phyloP scores from a whole-genome alignment of 1,140 invertebrate genomes.

The Diuraphis noxia region DNA sequence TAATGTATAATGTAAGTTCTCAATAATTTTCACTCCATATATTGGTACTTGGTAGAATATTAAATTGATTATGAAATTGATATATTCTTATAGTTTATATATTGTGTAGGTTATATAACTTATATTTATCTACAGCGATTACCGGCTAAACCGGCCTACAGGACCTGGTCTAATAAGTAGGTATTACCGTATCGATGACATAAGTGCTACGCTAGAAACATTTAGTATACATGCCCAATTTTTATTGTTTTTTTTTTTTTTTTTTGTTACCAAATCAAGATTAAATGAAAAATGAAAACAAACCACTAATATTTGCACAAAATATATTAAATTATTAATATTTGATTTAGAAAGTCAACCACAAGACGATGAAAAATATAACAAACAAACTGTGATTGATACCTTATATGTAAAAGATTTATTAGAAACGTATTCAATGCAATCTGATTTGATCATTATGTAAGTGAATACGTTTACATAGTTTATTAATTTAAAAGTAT shows the following conservation, averaged over 20 bases:
- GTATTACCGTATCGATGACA: too few relatives aligned
- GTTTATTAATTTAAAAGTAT: not conserved
- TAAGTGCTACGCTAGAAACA: too few relatives aligned
- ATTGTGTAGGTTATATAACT: not conserved
- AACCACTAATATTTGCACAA: not conserved
- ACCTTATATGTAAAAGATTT: not conserved
- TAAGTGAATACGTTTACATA: not conserved
- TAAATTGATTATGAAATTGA: too few relatives aligned
- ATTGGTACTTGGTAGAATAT: too few relatives aligned
- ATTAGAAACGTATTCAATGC: conserved; percentile 11
- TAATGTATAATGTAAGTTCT: not conserved
- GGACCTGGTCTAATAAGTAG: too few relatives aligned
- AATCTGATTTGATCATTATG: conserved; percentile 26
- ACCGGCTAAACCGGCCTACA: too few relatives aligned
- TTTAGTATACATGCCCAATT: not conserved
- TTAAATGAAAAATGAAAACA: not conserved
- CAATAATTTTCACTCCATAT: too few relatives aligned
- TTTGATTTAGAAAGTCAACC: not conserved
- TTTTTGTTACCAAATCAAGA: not conserved
- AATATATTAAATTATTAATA: too few relatives aligned
- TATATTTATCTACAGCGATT: not conserved
- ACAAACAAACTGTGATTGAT: not conserved
- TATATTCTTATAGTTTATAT: too few relatives aligned
- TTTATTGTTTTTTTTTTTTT: not conserved
- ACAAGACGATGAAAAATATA: not conserved